These are phyloP conservation scores for Eriocheir sinensis DNA, from an alignment of 1,140 invertebrate species.

Conservation along the genomic window DNA sequence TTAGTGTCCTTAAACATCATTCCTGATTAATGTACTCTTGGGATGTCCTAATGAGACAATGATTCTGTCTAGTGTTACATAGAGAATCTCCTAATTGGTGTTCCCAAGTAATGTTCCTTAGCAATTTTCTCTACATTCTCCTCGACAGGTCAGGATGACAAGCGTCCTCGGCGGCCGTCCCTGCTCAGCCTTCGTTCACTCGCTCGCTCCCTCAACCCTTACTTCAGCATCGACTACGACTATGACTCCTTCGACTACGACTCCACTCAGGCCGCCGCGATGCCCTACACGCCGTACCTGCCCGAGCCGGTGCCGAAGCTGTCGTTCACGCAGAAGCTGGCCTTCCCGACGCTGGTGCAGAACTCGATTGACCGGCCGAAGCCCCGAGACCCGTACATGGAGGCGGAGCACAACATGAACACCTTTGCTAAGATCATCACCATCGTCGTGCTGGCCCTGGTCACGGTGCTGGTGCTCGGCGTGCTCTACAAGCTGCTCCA, in stretches of 20 bases:
- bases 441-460: conserved; percentile 87
- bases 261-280: not conserved
- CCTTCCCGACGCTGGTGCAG: conserved; percentile 88
- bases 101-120: too few species aligned
- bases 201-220: conserved; percentile 77
- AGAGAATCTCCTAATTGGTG: too few species aligned
- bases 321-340: conserved; percentile 86
- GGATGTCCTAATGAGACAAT: too few species aligned
- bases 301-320: conserved; percentile 81
- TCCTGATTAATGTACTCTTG: too few species aligned
- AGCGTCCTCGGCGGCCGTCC: conserved; percentile 71
- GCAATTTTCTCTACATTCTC: too few species aligned
- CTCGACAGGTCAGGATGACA: conserved; percentile 67
- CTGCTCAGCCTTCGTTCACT: conserved; percentile 77
- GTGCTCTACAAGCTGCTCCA: conserved; percentile 89
- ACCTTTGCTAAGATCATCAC: conserved; percentile 88
- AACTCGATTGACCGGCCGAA: conserved; percentile 86
- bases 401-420: conserved; percentile 86
- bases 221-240: conserved; percentile 79
- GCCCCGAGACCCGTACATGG: conserved; percentile 82
- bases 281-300: conserved; percentile 55
- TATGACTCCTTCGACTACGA: conserved; percentile 75
- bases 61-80: too few species aligned
- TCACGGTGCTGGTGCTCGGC: conserved; percentile 88
- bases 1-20: too few species aligned